phyloP scores from a whole-genome alignment of 2,888 invertebrate species.

The Acholoe squamosa region DNA sequence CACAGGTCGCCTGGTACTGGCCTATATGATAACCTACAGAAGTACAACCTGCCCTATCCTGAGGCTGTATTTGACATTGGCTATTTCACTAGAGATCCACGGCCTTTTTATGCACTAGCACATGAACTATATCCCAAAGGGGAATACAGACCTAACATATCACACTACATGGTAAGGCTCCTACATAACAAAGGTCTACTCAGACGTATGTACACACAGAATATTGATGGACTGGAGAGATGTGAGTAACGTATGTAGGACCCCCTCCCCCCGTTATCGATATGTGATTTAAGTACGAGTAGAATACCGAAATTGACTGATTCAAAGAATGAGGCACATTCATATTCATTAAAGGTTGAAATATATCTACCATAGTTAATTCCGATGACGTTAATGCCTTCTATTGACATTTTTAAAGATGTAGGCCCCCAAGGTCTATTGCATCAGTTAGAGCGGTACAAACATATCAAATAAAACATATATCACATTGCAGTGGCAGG shows the following conservation, averaged over 20 bases:
- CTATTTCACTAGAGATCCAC: conserved; percentile 92
- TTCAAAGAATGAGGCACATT: too few relatives aligned
- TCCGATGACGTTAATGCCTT: too few relatives aligned
- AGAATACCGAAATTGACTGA: too few relatives aligned
- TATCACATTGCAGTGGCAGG: conserved; percentile 67
- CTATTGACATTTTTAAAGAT: too few relatives aligned
- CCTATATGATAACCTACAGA: conserved; percentile 94
- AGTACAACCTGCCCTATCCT: conserved; percentile 95
- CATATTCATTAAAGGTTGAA: too few relatives aligned
- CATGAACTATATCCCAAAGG: conserved; percentile 94
- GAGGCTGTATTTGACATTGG: conserved; percentile 95
- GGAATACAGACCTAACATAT: conserved; percentile 83
- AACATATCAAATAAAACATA: too few relatives aligned
- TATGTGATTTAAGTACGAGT: too few relatives aligned
- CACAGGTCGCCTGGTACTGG: conserved; percentile 93
- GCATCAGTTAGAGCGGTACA: too few relatives aligned
- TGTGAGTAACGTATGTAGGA: too few relatives aligned
- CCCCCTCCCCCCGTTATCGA: too few relatives aligned
- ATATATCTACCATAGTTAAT: too few relatives aligned
- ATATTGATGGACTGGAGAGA: conserved; percentile 84
- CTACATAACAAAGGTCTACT: conserved; percentile 83
- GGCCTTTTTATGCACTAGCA: conserved; percentile 95
- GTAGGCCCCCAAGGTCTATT: too few relatives aligned
- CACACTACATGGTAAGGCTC: conserved; percentile 83
- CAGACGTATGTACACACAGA: conserved; percentile 84